Evolutionary conservation across 2,113 vertebrate genomes (phyloP).

Genomic region (Hemibagrus wyckioides): DNA sequence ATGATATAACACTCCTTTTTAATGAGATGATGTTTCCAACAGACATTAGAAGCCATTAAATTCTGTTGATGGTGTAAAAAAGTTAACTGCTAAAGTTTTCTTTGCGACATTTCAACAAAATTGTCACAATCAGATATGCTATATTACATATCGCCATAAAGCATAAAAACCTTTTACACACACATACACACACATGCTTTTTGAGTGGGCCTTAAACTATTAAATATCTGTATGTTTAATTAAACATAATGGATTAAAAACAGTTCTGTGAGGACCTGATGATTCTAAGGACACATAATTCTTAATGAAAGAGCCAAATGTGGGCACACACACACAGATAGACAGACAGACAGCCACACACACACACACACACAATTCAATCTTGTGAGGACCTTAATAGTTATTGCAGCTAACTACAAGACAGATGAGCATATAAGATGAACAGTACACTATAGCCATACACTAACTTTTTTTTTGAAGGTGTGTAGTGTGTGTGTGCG

Average conservation of each 20-base stretch:
- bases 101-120: not conserved
- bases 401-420: not conserved
- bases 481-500: not conserved
- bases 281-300: not conserved
- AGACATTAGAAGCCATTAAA: too few species aligned
- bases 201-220: not conserved
- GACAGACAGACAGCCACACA: not conserved
- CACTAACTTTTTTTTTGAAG: not conserved
- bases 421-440: not conserved
- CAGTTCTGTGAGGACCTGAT: not conserved
- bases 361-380: conserved; percentile 12
- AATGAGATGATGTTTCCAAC: too few species aligned
- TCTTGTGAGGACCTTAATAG: too few species aligned
- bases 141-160: not conserved
- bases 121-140: not conserved
- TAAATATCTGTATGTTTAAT: too few species aligned
- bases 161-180: not conserved
- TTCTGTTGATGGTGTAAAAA: too few species aligned
- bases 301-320: not conserved
- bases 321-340: not conserved
- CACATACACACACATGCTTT: not conserved
- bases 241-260: too few species aligned
- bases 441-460: not conserved
- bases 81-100: not conserved
- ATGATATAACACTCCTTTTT: too few species aligned